phyloP scores from a whole-genome alignment of 2,888 invertebrate genomes.

The Toxonevra muliebris region DNA sequence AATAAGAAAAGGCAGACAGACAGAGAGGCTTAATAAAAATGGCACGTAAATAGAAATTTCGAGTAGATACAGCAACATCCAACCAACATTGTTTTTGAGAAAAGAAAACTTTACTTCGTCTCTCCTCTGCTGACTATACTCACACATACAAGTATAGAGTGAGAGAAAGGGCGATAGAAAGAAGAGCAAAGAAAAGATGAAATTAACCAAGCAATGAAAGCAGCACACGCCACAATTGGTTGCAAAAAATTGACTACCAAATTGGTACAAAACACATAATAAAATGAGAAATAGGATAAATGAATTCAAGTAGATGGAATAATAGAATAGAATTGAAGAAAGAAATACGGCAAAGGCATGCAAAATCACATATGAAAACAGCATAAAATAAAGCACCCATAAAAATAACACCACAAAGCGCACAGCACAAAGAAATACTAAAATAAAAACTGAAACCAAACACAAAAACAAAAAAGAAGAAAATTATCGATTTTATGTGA shows the following conservation, averaged over 20 bases:
- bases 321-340: not conserved
- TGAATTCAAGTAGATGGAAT: too few species aligned
- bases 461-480: too few species aligned
- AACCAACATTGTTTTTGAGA: not conserved
- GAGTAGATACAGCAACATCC: too few species aligned
- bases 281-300: too few species aligned
- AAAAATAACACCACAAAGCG: not conserved
- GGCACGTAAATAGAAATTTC: not conserved
- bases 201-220: not conserved
- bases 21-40: not conserved
- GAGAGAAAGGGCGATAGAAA: not conserved
- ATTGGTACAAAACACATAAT: too few species aligned
- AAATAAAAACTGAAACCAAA: not conserved
- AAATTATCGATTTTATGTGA: slow-evolving; percentile 2
- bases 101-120: not conserved
- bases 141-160: too few species aligned
- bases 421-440: not conserved
- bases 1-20: not conserved
- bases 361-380: not conserved
- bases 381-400: not conserved
- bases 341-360: not conserved
- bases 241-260: too few species aligned
- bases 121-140: not conserved
- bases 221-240: too few species aligned
- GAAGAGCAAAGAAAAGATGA: not conserved